Percentiles rank a stretch among this genome's conserved stretches.
Evolutionary conservation across 2,113 vertebrate species (phyloP).

Genomic region (Pomatorhinus ruficollis): DNA sequence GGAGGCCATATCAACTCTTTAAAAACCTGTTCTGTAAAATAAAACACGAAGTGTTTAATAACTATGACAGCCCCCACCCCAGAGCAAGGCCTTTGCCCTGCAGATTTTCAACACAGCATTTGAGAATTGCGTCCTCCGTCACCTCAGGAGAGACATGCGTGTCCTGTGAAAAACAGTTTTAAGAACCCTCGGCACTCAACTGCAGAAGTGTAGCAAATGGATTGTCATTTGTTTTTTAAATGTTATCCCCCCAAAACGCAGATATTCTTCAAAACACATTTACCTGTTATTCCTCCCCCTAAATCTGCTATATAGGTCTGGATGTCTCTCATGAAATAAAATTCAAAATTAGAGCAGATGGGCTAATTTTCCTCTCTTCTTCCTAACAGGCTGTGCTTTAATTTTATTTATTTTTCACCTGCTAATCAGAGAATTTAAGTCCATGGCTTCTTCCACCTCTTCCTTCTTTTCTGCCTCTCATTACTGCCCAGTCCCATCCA

Average conservation of each 20-base stretch:
- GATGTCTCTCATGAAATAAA: not conserved
- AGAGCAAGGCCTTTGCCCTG: not conserved
- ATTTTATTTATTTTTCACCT: not conserved
- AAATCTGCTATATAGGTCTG: not conserved
- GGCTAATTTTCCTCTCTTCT: not conserved
- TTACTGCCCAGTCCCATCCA: not conserved
- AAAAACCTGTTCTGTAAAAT: not conserved
- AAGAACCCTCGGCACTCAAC: not conserved
- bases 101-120: not conserved
- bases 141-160: not conserved
- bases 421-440: not conserved
- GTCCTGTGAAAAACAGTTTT: not conserved
- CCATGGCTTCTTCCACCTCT: not conserved
- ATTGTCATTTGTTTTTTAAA: not conserved
- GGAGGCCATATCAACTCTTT: not conserved
- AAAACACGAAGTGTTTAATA: not conserved
- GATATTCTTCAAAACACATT: not conserved
- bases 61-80: not conserved
- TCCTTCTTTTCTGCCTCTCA: not conserved
- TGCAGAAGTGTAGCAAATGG: rapidly evolving
- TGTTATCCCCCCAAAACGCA: not conserved
- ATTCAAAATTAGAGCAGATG: not conserved
- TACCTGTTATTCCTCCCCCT: not conserved
- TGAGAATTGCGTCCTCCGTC: rapidly evolving
- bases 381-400: not conserved